Percentiles rank a stretch among this genome's conserved stretches.
phyloP scores from a whole-genome alignment of 2,888 invertebrate genomes.

The Patella depressa region DNA sequence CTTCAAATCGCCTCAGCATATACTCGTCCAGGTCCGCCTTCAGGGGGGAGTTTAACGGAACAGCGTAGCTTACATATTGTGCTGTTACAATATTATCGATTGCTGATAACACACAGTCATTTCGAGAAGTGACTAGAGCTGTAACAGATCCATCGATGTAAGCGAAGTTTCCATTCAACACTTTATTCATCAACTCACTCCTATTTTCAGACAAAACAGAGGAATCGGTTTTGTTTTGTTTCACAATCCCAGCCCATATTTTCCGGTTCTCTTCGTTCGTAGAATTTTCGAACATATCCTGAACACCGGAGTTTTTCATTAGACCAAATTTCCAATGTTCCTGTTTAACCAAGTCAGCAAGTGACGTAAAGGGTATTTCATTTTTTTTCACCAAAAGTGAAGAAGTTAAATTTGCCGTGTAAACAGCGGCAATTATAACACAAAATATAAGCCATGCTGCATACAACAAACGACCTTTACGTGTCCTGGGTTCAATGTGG shows the following conservation, averaged over 20 bases:
- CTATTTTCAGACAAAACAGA: not conserved
- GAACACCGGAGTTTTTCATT: not conserved
- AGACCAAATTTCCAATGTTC: not conserved
- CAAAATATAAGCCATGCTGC: constrained; percentile 20
- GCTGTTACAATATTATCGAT: not conserved
- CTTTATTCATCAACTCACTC: too few species aligned
- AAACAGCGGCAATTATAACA: constrained; percentile 17
- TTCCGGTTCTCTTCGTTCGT: not conserved
- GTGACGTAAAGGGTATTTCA: not conserved
- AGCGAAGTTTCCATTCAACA: too few species aligned
- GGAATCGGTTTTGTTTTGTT: not conserved
- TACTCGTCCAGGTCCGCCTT: not conserved
- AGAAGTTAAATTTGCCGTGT: constrained; percentile 13
- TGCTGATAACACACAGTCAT: not conserved
- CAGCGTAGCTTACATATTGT: not conserved
- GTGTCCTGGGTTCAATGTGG: not conserved
- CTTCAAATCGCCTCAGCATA: not conserved
- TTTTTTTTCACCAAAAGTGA: not conserved
- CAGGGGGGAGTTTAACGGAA: not conserved
- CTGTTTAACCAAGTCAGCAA: not conserved
- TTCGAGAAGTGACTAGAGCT: not conserved
- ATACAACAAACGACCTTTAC: constrained; percentile 14
- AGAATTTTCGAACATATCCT: not conserved
- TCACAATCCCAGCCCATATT: not conserved
- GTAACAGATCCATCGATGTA: too few species aligned